A percentile compares a stretch with the other conserved stretches of the same genome.
These are phyloP conservation scores for Beaufortia kweichowensis DNA, from an alignment of 2,113 vertebrate species.

Conservation along the genomic window DNA sequence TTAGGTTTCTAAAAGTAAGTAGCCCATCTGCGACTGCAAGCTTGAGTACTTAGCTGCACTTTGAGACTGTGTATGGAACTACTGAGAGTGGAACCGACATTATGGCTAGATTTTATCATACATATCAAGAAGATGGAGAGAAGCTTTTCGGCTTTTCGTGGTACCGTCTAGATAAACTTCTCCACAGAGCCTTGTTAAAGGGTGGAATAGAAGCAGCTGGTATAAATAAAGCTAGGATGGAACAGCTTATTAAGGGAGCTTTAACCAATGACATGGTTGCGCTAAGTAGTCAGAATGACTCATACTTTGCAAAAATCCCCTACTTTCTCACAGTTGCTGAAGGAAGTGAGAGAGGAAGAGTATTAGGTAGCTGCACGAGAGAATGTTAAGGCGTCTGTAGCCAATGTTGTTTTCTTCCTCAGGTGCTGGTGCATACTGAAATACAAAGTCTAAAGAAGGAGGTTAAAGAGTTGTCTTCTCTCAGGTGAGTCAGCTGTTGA, in stretches of 20 bases:
- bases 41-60: background rate
- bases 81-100: constrained; percentile 1
- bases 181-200: constrained; percentile 18
- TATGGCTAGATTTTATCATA: constrained; percentile 8
- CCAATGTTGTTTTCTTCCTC: background rate
- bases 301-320: constrained; percentile 31
- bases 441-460: background rate
- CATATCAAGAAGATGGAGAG: constrained; percentile 35
- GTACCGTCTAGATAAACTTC: constrained; percentile 35
- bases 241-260: constrained; percentile 34
- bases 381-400: background rate
- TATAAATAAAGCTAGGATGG: constrained; percentile 35
- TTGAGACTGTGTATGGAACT: background rate
- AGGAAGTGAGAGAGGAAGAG: constrained; percentile 35
- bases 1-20: background rate
- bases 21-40: background rate
- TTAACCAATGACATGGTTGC: constrained; percentile 41
- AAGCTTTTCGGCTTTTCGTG: constrained; percentile 41
- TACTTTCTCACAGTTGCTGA: constrained; percentile 40
- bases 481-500: background rate
- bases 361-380: background rate
- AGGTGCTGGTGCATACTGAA: background rate
- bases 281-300: constrained; percentile 20
- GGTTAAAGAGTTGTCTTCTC: background rate
- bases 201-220: constrained; percentile 22